Evolutionary conservation across 1,140 invertebrate genomes (phyloP), one percentile per base, ranked within the genome.

Genomic region (Cyrtorhinus lividipennis): DNA sequence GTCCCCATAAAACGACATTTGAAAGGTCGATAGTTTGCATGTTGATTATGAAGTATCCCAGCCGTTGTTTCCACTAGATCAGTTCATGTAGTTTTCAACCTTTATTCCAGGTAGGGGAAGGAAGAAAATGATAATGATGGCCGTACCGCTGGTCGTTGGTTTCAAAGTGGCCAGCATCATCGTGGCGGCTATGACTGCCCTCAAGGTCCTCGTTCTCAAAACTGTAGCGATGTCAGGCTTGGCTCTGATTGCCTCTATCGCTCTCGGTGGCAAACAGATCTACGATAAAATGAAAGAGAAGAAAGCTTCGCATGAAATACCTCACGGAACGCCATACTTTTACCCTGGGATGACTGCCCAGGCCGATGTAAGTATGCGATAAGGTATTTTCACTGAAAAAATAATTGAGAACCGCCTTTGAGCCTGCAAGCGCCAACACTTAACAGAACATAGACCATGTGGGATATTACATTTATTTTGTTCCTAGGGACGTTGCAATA

Each of bases 151-250:
- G 26, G 45, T 59, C 23, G n/a, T 63, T 20, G 62, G 62, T 2
- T 63, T 63, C 56, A 63, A 63, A 59, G 30, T 59, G 0, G 38
- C 56, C 13, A 57, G 62, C 2, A 57, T 57, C 2, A 48, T 63
- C 15, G 38, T 63, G 20, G 56, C 56, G 8, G 62, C 62, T 2
- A 22, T 63, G 15, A 23, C 30, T 0, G 62, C 62, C n/a, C 56
- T 63, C 22, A 63, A 63, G 26, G 30, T 63, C 22, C 56, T 63
- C 18, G 62, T 63, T 18, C 20, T 59, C 26, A 63, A 63, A 38
- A 63, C 62, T 12, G 22, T 59, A 10, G 26, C 25, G 0, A 38
- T 63, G 56, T 59, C 56, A 22, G 56, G 56, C 24, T 8, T 63
- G 2, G 62, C 62, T 1, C 20, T 63, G 3, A 27, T 63, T 24